These are phyloP conservation scores for Lagopus leucura DNA, from an alignment of 2,113 vertebrate species.

Conservation along the genomic window DNA sequence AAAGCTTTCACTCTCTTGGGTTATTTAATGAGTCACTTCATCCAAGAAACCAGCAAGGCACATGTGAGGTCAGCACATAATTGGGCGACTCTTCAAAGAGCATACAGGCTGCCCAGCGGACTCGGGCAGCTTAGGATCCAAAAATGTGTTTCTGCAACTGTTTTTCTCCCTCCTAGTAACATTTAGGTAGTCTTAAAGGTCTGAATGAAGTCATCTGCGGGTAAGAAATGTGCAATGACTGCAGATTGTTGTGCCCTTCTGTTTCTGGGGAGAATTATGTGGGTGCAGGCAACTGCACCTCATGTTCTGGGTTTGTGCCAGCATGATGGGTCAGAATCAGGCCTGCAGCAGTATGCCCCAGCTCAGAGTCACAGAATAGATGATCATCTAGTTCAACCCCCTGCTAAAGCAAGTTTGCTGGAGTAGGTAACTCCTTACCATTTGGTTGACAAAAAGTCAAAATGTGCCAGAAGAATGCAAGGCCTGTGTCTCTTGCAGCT, in stretches of 20 bases:
- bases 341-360: not conserved
- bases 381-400: no score
- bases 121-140: not conserved
- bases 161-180: not conserved
- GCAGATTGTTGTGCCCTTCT: not conserved
- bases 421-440: not conserved
- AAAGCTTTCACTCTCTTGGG: not conserved
- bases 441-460: not conserved
- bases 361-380: no score
- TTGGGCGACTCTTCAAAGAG: not conserved
- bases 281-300: not conserved
- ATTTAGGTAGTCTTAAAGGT: not conserved
- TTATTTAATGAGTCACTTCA: not conserved
- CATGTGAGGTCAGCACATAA: not conserved
- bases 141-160: not conserved
- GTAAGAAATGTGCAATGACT: not conserved
- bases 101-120: not conserved
- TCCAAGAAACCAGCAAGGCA: not conserved
- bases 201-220: not conserved
- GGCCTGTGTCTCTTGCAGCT: not conserved
- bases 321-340: not conserved
- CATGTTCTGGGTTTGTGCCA: not conserved
- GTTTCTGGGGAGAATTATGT: not conserved
- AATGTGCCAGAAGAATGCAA: not conserved
- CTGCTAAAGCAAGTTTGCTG: no score